Conservation (phyloP, 2,888 invertebrate genomes). For the Limnephilus rhombicus region DNA sequence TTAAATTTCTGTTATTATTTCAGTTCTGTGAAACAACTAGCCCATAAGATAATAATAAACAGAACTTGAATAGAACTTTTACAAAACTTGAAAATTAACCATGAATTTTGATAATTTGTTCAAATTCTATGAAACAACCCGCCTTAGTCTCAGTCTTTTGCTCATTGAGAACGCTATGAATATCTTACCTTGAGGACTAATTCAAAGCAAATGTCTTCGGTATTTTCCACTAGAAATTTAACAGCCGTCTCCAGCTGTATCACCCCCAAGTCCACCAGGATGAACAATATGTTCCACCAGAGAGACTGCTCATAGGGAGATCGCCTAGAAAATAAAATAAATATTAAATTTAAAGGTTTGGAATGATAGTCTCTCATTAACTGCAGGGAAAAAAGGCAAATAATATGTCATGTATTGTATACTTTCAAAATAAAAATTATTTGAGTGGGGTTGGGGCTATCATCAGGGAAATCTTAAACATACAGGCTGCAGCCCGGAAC, state of each 20-base stretch:
- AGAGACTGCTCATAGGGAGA: slow-evolving; percentile 75
- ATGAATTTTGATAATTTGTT: no score
- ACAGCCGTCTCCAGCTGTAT: slow-evolving; percentile 73
- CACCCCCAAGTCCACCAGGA: slow-evolving; percentile 72
- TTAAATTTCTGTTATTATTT: no score
- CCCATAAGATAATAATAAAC: no score
- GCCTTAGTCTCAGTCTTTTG: no score
- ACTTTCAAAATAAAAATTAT: no score
- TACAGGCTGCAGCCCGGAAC: neutral
- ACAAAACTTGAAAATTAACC: no score
- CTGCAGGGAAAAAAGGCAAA: no score
- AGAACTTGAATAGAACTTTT: no score
- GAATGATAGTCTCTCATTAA: no score
- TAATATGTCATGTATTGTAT: no score
- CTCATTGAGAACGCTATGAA: neutral
- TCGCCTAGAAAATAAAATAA: slow-evolving; percentile 70
- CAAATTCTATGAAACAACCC: no score
- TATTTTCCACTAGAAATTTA: slow-evolving; percentile 72
- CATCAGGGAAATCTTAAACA: neutral
- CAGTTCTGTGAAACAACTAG: no score
- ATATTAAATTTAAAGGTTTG: neutral
- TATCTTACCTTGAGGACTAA: slow-evolving; percentile 73
- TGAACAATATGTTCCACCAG: slow-evolving; percentile 75
- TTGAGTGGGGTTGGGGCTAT: neutral
- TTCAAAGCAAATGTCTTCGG: slow-evolving; percentile 74